A percentile compares a stretch with the other conserved stretches of the same genome.
These are phyloP conservation scores for Danio choprae DNA, from an alignment of 2,797 vertebrate genomes.

Conservation along the genomic window DNA sequence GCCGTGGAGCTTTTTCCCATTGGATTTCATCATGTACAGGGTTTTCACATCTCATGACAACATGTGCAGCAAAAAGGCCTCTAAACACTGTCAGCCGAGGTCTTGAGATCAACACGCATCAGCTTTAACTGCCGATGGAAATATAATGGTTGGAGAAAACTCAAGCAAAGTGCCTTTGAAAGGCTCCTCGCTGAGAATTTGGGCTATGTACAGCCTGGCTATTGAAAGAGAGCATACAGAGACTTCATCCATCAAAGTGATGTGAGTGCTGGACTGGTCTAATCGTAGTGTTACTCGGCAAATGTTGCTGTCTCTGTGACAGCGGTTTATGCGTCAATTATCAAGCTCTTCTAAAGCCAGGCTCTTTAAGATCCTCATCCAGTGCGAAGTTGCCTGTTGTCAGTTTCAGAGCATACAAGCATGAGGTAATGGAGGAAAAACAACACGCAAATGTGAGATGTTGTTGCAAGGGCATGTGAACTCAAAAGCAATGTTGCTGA, in stretches of 20 bases:
- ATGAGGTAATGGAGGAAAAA: constrained; percentile 43
- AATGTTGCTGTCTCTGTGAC: constrained; percentile 38
- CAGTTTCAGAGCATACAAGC: constrained; percentile 64
- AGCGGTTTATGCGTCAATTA: constrained; percentile 57
- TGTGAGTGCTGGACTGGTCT: constrained; percentile 33
- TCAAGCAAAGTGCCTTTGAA: constrained; percentile 19
- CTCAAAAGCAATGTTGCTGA: constrained; percentile 37
- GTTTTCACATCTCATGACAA: constrained; percentile 24
- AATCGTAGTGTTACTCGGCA: constrained; percentile 9
- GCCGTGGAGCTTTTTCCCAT: not conserved
- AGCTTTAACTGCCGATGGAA: not conserved
- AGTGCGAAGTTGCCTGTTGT: constrained; percentile 54
- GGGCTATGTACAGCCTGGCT: constrained; percentile 14
- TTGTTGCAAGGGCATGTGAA: constrained; percentile 33
- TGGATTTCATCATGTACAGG: constrained; percentile 2
- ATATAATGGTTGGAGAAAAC: constrained; percentile 27
- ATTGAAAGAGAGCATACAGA: constrained; percentile 31
- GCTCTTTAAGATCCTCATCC: constrained; percentile 54
- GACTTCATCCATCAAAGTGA: constrained; percentile 38
- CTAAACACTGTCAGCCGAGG: constrained; percentile 9
- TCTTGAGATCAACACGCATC: constrained; percentile 42
- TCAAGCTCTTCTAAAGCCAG: constrained; percentile 57
- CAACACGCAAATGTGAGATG: constrained; percentile 52
- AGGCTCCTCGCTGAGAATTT: constrained; percentile 18
- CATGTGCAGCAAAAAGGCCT: constrained; percentile 1